phyloP scores from a whole-genome alignment of 2,113 vertebrate genomes.

The Tyrannus savana region DNA sequence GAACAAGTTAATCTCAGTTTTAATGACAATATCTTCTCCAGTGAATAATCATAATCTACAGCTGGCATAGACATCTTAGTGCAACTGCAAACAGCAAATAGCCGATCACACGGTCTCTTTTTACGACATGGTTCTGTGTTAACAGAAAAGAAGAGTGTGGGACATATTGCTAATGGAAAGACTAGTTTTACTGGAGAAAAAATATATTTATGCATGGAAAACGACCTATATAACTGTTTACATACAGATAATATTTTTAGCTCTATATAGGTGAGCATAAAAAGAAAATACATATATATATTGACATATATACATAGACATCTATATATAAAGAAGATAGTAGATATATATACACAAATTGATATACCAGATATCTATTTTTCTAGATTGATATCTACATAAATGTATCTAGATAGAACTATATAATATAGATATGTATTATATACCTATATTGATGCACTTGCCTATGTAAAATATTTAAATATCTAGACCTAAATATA shows the following conservation, averaged over 20 bases:
- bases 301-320: no score
- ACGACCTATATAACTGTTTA: not conserved
- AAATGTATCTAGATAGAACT: not conserved
- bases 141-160: not conserved
- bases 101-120: not conserved
- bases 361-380: not conserved
- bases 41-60: not conserved
- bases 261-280: not conserved
- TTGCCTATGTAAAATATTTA: not conserved
- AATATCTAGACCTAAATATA: not conserved
- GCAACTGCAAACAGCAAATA: not conserved
- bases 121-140: not conserved
- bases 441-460: not conserved
- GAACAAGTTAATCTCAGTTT: not conserved
- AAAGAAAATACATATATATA: not conserved
- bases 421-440: not conserved
- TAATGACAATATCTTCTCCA: not conserved
- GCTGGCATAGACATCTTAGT: not conserved
- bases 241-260: not conserved
- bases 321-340: not conserved
- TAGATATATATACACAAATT: not conserved
- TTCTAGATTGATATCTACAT: not conserved
- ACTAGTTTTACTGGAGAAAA: not conserved
- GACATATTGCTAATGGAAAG: not conserved
- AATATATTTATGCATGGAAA: not conserved